phyloP scores from a whole-genome alignment of 2,888 invertebrate genomes.

The Cylindroiulus punctatus region DNA sequence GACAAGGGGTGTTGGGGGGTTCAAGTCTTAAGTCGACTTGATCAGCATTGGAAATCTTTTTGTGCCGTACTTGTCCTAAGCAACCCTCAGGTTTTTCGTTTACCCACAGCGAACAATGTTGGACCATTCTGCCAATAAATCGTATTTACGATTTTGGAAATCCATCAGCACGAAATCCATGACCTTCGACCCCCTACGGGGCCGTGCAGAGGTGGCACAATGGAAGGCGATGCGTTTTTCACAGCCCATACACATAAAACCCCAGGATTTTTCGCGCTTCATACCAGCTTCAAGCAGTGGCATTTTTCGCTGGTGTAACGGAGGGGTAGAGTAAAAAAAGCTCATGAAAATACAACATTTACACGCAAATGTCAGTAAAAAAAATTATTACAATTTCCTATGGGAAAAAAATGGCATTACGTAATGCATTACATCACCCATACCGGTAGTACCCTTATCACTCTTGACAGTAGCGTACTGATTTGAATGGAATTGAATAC shows the following conservation, averaged over 20 bases:
- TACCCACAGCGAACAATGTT: conserved; percentile 8
- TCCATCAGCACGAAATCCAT: conserved; percentile 5
- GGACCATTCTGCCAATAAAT: conserved; percentile 32
- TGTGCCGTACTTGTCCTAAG: not conserved
- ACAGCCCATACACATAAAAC: conserved; percentile 4
- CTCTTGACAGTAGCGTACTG: too few relatives aligned
- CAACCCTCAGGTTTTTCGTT: conserved; percentile 20
- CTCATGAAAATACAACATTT: too few relatives aligned
- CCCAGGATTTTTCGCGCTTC: not conserved
- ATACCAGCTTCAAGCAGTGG: not conserved
- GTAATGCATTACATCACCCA: too few relatives aligned
- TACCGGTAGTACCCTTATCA: too few relatives aligned
- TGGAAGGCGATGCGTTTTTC: conserved; percentile 8
- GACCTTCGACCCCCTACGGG: not conserved
- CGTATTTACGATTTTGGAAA: conserved; percentile 27
- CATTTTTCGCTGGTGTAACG: too few relatives aligned
- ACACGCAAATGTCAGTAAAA: too few relatives aligned
- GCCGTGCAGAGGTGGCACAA: not conserved
- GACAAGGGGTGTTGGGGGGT: not conserved
- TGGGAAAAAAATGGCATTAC: too few relatives aligned
- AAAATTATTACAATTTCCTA: too few relatives aligned
- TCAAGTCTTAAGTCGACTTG: not conserved
- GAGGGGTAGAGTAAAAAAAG: too few relatives aligned
- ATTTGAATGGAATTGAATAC: too few relatives aligned
- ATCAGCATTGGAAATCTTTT: conserved; percentile 32